Percentiles rank a stretch among this genome's conserved stretches.
These are phyloP conservation scores for Myrmecophaga tridactyla DNA, from an alignment of 2,113 vertebrate species.

Conservation along the genomic window DNA sequence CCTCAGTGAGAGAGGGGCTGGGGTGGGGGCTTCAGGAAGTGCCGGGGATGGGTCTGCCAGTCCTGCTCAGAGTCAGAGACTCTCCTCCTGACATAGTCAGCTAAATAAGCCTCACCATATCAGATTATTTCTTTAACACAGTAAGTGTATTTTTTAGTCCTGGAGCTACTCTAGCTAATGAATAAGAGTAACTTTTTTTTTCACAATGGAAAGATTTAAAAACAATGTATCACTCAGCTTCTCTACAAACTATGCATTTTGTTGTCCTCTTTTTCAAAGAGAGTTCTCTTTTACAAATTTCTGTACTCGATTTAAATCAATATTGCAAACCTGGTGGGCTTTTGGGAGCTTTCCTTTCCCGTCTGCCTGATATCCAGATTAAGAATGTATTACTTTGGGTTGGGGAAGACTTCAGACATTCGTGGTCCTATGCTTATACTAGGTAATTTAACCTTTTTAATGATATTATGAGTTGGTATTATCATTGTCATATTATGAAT, in stretches of 20 bases:
- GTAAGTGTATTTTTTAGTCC: neutral
- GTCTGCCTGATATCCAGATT: neutral
- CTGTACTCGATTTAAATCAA: neutral
- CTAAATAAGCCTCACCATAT: accelerated
- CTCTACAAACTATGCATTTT: neutral
- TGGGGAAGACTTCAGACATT: neutral
- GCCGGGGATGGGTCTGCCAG: slow-evolving; percentile 20
- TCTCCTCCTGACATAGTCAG: slow-evolving; percentile 74
- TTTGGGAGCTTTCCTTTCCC: neutral
- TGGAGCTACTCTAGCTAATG: neutral
- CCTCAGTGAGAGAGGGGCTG: slow-evolving; percentile 44
- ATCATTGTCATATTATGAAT: neutral
- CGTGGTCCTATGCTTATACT: no score
- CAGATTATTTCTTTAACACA: neutral
- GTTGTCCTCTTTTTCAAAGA: neutral
- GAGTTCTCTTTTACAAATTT: neutral
- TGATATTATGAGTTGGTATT: no score
- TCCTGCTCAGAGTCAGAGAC: slow-evolving; percentile 54
- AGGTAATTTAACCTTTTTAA: neutral
- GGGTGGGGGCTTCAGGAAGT: slow-evolving; percentile 38
- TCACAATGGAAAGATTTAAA: neutral
- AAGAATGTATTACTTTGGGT: accelerated
- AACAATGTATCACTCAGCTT: neutral
- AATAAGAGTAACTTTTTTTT: neutral
- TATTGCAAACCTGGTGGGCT: neutral